Percentiles rank a stretch among this genome's conserved stretches.
These are phyloP conservation scores for Phylloscopus trochilus DNA, from an alignment of 2,113 vertebrate species.

Conservation along the genomic window DNA sequence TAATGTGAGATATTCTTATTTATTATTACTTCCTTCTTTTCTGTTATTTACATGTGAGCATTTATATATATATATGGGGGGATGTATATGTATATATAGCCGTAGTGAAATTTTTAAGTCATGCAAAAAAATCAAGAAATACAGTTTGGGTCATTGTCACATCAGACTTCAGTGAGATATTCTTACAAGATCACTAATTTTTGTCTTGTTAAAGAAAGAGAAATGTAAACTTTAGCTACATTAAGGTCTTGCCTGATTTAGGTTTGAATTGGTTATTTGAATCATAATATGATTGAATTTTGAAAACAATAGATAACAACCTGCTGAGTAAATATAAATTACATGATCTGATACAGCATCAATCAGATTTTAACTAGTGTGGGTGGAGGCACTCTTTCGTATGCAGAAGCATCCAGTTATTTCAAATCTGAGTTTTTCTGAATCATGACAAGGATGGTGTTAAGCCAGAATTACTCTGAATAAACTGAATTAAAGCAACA, in stretches of 20 bases:
- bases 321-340: background rate
- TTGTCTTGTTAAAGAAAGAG: background rate
- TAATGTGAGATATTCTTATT: background rate
- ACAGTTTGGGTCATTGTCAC: background rate
- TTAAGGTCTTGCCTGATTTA: background rate
- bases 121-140: background rate
- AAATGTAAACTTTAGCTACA: background rate
- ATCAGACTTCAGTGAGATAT: background rate
- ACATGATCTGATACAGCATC: background rate
- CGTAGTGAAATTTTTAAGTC: background rate
- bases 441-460: background rate
- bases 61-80: accelerated
- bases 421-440: background rate
- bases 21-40: background rate
- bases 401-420: background rate
- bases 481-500: background rate
- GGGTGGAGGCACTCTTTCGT: background rate
- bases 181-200: background rate
- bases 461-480: background rate
- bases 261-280: background rate
- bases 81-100: background rate
- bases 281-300: background rate
- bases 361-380: background rate
- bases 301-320: background rate
- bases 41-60: background rate